phyloP scores from a whole-genome alignment of 2,797 vertebrate genomes.

The Miichthys miiuy region DNA sequence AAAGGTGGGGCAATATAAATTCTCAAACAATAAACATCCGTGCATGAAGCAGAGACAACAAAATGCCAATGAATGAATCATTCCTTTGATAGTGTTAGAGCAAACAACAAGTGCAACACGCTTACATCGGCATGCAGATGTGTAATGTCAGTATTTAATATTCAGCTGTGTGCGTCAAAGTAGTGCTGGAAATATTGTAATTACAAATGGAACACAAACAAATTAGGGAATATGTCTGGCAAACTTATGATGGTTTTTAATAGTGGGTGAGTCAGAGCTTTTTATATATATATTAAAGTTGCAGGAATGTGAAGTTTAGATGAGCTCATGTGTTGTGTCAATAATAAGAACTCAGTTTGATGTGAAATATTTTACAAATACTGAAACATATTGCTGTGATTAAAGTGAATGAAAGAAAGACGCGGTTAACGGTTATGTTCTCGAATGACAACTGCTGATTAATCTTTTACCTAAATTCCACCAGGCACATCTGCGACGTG shows the following conservation, averaged over 20 bases:
- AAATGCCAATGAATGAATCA: slow-evolving; percentile 16
- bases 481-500: too few species aligned
- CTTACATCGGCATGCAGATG: slow-evolving; percentile 12
- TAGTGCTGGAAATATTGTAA: slow-evolving; percentile 38
- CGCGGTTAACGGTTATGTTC: not conserved
- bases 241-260: slow-evolving; percentile 33
- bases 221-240: slow-evolving; percentile 41
- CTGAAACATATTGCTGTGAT: not conserved
- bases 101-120: slow-evolving; percentile 12
- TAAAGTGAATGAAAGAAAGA: not conserved
- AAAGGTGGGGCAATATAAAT: not conserved
- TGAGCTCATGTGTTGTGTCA: slow-evolving; percentile 11
- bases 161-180: slow-evolving; percentile 33
- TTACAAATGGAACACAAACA: slow-evolving; percentile 48
- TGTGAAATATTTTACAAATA: not conserved
- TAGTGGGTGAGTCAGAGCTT: slow-evolving; percentile 28
- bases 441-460: not conserved
- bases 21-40: not conserved
- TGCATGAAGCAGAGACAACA: slow-evolving; percentile 2
- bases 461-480: not conserved
- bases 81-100: not conserved
- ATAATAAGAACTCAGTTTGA: not conserved
- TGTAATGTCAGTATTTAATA: slow-evolving; percentile 35
- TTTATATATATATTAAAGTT: slow-evolving; percentile 21
- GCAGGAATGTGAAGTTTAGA: slow-evolving; percentile 19